Evolutionary conservation across 2,888 invertebrate species (phyloP), one percentile per base, ranked within the genome.

Genomic region (Choristoneura rosaceana): DNA sequence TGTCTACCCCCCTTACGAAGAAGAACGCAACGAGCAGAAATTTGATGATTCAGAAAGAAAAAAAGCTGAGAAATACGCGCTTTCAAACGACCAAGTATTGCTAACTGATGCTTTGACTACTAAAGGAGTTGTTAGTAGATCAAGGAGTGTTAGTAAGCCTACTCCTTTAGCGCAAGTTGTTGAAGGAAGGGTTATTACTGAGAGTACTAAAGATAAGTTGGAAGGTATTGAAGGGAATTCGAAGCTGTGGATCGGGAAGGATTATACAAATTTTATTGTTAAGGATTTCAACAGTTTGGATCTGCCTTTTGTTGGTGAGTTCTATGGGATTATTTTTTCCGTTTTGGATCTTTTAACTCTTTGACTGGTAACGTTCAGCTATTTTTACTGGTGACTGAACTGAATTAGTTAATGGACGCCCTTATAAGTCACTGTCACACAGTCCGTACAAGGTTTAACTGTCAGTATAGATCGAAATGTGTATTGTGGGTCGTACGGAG

Each of bases 171-270:
- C 94, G 0, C 85, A 90, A 84, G 95, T 86, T 75, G 93, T 81
- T 33, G 95, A 88, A 78, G 92, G 86, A 45, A 88, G 86, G 75
- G 92, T 85, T 2, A 88, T 86, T 12, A 94, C 93, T 0, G 93
- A 91, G 45, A 86, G 79, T 15, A 90, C 90, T 0, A 90, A 89
- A 55, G 87, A 90, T 52, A 86, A 80, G 0, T 68, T 90, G 73
- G 90, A 92, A 74, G 89, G 84, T 0, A 78, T 90, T 0, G 95
- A 96, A 80, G 97, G 97, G 0, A 96, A 96, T 68, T 96, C 97
- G 0, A 98, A 98, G 84, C 93, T 98, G 68, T 99, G 99, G 99
- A 96, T 98, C 63, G 99, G 99, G 73, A 99, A 99, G 90, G 99
- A 99, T 87, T 99, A 99, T 83, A 97, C 97, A 0, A 99, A 99